phyloP scores from a whole-genome alignment of 2,113 vertebrate species.

The Lamprotornis superbus region DNA sequence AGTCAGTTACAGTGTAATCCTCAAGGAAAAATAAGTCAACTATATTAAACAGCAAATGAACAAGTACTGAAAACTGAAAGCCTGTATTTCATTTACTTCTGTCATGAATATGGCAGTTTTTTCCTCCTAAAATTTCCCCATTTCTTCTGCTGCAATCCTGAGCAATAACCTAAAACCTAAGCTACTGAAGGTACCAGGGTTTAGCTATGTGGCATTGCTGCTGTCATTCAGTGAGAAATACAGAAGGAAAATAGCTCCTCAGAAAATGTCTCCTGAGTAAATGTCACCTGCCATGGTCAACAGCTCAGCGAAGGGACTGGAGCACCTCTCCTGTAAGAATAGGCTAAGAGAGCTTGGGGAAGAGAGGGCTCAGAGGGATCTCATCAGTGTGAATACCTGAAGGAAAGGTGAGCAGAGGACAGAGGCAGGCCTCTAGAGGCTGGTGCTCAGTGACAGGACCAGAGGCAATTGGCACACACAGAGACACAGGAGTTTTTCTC shows the following conservation, averaged over 20 bases:
- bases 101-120: neutral
- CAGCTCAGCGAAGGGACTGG: neutral
- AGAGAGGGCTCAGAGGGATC: neutral
- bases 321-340: neutral
- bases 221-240: neutral
- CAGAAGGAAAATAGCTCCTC: accelerated
- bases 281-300: neutral
- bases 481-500: neutral
- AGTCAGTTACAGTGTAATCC: neutral
- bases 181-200: neutral
- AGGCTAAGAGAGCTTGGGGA: neutral
- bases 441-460: too few relatives aligned
- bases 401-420: neutral
- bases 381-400: neutral
- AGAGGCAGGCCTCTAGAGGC: too few relatives aligned
- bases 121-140: neutral
- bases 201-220: neutral
- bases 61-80: neutral
- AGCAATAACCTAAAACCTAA: neutral
- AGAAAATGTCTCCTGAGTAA: neutral
- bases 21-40: neutral
- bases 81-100: neutral
- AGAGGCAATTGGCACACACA: neutral
- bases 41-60: neutral
- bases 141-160: neutral